Evolutionary conservation across 2,888 invertebrate species (phyloP), one percentile per base, ranked within the genome.

Genomic region (Trimorus sp.): DNA sequence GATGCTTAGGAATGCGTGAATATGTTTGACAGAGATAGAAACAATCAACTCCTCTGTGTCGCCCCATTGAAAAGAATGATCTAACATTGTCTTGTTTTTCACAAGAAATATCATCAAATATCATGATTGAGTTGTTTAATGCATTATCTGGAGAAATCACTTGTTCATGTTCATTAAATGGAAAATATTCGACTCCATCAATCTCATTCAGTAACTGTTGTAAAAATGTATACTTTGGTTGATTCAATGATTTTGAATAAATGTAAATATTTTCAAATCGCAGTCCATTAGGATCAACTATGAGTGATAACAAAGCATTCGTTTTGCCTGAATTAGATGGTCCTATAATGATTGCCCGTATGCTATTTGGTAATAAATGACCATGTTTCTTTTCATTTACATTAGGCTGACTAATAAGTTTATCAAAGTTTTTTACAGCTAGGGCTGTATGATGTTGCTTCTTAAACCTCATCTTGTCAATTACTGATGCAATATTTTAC

Each of bases 211-310:
- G 7, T 26, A 88, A 51, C 7, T 85, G 63, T 69, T 83, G 62
- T 15, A 89, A 68, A 74, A 85, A 85, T 45, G 82, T 37, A 84
- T 89, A 90, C 70, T 89, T 89, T 12, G 85, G 85, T 48, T 76
- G 76, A 54, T 62, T 53, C 36, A 60, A 51, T 16, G 66, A 68
- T 62, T 82, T 89, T 11, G 68, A 76, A 89, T 83, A 90, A n/a
- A 91, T 74, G 75, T 90, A 92, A 51, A 92, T 76, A 84, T 91
- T 91, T 85, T 89, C 81, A 85, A 91, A 91, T 81, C 84, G 80
- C 42, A 90, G 70, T 6, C 90, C 90, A 82, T 91, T 90, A 11
- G 86, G 84, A 81, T 88, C 84, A 45, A 85, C 79, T 40, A 91
- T 78, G 68, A 91, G 84, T 69, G 85, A 83, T 4, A 90, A 54